These are phyloP conservation scores for Chiloscyllium plagiosum DNA, from an alignment of 2,113 vertebrate species.

Conservation along the genomic window DNA sequence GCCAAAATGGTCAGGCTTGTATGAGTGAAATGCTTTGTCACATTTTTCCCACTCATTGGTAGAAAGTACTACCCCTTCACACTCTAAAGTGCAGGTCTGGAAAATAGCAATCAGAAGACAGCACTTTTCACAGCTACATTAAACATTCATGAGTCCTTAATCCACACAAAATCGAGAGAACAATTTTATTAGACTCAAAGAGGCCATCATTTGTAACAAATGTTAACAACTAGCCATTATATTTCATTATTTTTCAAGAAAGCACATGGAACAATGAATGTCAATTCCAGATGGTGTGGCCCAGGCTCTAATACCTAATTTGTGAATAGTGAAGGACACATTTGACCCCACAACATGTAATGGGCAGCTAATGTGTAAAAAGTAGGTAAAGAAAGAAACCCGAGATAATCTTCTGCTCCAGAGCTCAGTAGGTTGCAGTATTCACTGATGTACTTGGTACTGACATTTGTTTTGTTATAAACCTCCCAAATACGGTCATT, in stretches of 20 bases:
- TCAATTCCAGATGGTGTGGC: neutral
- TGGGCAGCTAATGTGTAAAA: neutral
- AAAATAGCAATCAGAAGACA: conserved; percentile 42
- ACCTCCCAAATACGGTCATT: neutral
- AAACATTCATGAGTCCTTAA: neutral
- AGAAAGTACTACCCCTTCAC: conserved; percentile 55
- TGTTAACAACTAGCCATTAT: neutral
- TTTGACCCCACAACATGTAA: neutral
- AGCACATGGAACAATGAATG: too few relatives aligned
- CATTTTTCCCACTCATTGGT: conserved; percentile 64
- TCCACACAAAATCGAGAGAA: neutral
- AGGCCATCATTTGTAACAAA: neutral
- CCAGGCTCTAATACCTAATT: too few relatives aligned
- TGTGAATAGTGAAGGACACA: neutral
- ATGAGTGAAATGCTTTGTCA: conserved; percentile 44
- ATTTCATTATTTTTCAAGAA: too few relatives aligned
- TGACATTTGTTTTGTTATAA: neutral
- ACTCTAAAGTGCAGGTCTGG: conserved; percentile 75
- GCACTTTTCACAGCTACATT: neutral
- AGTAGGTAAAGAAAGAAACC: neutral
- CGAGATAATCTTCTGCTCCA: neutral
- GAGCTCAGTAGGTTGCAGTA: neutral
- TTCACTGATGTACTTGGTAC: neutral
- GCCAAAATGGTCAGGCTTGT: conserved; percentile 43
- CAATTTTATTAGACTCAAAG: neutral